Evolutionary conservation across 2,888 invertebrate species (phyloP), one percentile per base, ranked within the genome.

Genomic region (Microchrysa polita): DNA sequence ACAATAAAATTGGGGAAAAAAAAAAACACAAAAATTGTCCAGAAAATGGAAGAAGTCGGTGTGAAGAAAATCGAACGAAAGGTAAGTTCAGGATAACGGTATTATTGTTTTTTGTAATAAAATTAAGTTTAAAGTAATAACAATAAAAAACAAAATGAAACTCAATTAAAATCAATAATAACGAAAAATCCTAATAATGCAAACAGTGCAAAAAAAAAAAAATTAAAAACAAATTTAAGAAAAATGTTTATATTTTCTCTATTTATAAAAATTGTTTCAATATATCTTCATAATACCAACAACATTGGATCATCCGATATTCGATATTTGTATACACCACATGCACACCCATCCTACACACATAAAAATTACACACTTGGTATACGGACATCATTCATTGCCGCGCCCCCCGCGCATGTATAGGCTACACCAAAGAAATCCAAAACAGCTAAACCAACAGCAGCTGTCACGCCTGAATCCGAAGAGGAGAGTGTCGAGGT

Each of bases 381-480:
- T 7, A 34, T 34, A 34, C 27, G 7, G 4, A 2, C 27, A 34
- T 7, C 27, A 34, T n/a, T n/a, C n/a, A n/a, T n/a, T n/a, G n/a
- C 27, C 27, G 7, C 27, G 7, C 27, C 27, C 2, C 27, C 2
- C 27, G 27, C 27, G 7, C 27, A 7, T 7, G 7, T 7, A 34
- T 7, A 34, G 27, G 27, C 7, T 34, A 34, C 27, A 34, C 27
- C 44, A 48, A 48, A 72, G 63, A 59, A 82, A 82, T 80, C 79
- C 57, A 82, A 83, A 78, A 77, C 27, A 5, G 27, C 27, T 34
- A 34, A 79, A 34, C 79, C 77, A 18, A 9, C 34, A 22, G 63
- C 63, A 72, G 20, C 60, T 20, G 74, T 34, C 23, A 57, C 44
- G 53, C 20, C 73, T 10, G 73, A 67, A 42, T 42, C 65, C 16